Evolutionary conservation across 2,888 invertebrate species (phyloP), one percentile per base, ranked within the genome.

Genomic region (Drosophila mimica): DNA sequence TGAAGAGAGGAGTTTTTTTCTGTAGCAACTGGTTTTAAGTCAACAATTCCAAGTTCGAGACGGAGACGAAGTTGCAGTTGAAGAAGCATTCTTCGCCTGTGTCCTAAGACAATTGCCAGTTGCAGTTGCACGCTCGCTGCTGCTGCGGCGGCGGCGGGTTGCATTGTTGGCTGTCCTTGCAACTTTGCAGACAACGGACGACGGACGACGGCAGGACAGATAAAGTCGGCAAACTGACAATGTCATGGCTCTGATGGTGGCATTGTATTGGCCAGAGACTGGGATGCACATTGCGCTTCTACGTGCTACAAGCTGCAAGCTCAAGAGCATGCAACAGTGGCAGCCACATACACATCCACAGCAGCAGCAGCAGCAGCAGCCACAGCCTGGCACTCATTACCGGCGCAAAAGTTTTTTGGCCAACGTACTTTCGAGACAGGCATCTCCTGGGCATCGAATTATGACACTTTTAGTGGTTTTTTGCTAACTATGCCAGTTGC

Each of bases 371-470:
- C 34, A 59, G 54, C 60, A 70, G 36, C 60, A 62, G 70, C 63
- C 74, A 56, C 76, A 74, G 70, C 70, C 76, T 70, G 79, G 76
- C 79, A 84, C 79, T 83, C 83, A 83, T 83, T 83, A 83, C 88
- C 79, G 88, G 76, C 88, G 76, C 70, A 62, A 84, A 83, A 83
- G 76, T 79, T 83, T 87, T 87, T 82, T 82, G 79, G 82, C 79
- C 88, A 87, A 60, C 84, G 85, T 80, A 82, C 86, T 88, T 87
- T 83, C 78, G 82, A 83, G 83, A 82, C 85, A 86, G 88, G 81
- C 91, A 88, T 91, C 91, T 91, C 91, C 79, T 90, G 92, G 91
- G 92, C 91, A 91, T 91, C 91, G 92, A 91, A 91, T 91, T 91
- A 91, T 73, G 67, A 73, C 73, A 73, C 73, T 73, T 73, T 70